phyloP scores from a whole-genome alignment of 2,888 invertebrate genomes.

The Dione juno region DNA sequence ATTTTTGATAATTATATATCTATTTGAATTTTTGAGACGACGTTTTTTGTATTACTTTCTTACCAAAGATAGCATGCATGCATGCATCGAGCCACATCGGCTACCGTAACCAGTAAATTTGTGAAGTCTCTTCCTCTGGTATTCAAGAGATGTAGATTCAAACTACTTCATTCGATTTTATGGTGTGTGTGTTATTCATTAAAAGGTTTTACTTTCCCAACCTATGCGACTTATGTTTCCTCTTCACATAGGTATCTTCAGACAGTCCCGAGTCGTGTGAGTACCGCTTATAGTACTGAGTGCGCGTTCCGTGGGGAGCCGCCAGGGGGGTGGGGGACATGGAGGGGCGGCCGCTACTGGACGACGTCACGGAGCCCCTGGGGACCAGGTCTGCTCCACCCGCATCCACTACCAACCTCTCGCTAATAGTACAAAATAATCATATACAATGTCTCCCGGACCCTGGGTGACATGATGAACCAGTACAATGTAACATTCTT shows the following conservation, averaged over 20 bases:
- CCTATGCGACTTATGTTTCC: conserved; percentile 56
- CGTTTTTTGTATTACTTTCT: too few species aligned
- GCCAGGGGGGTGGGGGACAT: conserved; percentile 24
- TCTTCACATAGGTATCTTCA: conserved; percentile 61
- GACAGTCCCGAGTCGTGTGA: conserved; percentile 75
- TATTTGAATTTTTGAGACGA: too few species aligned
- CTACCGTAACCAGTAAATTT: too few species aligned
- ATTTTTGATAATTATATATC: too few species aligned
- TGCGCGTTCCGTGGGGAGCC: conserved; percentile 7
- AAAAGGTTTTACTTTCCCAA: background rate
- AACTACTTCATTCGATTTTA: too few species aligned
- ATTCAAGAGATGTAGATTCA: background rate
- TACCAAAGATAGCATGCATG: too few species aligned
- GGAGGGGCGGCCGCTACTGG: conserved; percentile 32
- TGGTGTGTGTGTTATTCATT: too few species aligned
- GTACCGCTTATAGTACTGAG: conserved; percentile 56
- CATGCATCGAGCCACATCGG: too few species aligned
- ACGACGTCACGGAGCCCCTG: conserved; percentile 34
- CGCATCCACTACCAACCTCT: conserved; percentile 65
- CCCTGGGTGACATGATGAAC: too few species aligned
- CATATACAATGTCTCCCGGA: too few species aligned
- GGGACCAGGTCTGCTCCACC: conserved; percentile 52
- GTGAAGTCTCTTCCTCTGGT: too few species aligned
- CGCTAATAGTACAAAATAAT: conserved; percentile 37
- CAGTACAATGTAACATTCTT: too few species aligned